A percentile compares a stretch with the other conserved stretches of the same genome.
phyloP scores from a whole-genome alignment of 1,140 invertebrate genomes.

The Campodea augens region DNA sequence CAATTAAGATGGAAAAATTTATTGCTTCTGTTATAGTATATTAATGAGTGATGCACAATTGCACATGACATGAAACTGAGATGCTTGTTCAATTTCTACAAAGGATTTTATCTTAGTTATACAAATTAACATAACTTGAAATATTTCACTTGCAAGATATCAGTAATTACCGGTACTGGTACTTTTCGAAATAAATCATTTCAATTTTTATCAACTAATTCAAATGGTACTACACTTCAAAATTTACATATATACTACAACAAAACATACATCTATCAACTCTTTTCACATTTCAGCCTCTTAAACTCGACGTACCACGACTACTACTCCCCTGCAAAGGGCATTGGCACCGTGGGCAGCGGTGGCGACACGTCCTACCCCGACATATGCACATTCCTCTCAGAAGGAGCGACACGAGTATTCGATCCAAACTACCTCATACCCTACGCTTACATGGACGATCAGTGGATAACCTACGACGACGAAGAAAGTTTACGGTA shows the following conservation, averaged over 20 bases:
- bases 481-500: not conserved
- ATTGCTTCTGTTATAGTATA: too few relatives aligned
- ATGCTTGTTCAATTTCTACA: too few relatives aligned
- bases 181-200: too few relatives aligned
- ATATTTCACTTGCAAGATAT: too few relatives aligned
- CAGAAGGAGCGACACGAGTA: slow-evolving; percentile 26
- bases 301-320: slow-evolving; percentile 41
- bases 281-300: slow-evolving; percentile 28
- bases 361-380: slow-evolving; percentile 50
- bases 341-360: slow-evolving; percentile 37
- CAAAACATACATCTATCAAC: too few relatives aligned
- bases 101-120: too few relatives aligned
- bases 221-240: not conserved
- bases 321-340: slow-evolving; percentile 46
- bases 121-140: too few relatives aligned
- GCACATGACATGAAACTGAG: too few relatives aligned
- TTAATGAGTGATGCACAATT: too few relatives aligned
- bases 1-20: too few relatives aligned
- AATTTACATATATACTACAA: not conserved
- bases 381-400: slow-evolving; percentile 44
- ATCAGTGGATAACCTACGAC: slow-evolving; percentile 50
- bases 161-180: too few relatives aligned
- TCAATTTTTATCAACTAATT: not conserved
- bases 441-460: slow-evolving; percentile 50
- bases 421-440: slow-evolving; percentile 48